These are phyloP conservation scores for Odocoileus hemionus DNA, from an alignment of 2,113 vertebrate species.

Conservation along the genomic window DNA sequence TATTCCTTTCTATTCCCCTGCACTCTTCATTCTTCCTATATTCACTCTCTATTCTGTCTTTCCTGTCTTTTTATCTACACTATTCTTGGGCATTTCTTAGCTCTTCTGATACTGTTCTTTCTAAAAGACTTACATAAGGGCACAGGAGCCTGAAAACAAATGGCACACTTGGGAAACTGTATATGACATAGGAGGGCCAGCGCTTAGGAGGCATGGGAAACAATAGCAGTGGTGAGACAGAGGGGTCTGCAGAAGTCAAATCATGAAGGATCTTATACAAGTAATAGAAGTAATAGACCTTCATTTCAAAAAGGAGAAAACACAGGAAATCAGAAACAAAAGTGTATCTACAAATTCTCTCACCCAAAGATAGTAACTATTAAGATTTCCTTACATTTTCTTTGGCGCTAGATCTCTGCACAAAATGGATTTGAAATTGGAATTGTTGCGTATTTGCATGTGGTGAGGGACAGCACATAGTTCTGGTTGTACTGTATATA, in stretches of 20 bases:
- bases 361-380: background rate
- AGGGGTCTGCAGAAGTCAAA: background rate
- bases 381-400: background rate
- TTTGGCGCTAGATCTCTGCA: background rate
- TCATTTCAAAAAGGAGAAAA: slow-evolving; percentile 7
- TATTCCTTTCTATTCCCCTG: background rate
- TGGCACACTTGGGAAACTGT: background rate
- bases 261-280: background rate
- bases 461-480: background rate
- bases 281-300: background rate
- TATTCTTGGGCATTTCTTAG: background rate
- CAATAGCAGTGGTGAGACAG: background rate
- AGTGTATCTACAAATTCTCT: background rate
- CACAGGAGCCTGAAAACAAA: background rate
- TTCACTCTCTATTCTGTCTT: background rate
- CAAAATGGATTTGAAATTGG: background rate
- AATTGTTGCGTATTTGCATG: background rate
- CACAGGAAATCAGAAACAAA: background rate
- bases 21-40: background rate
- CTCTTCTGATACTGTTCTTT: slow-evolving; percentile 15
- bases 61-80: background rate
- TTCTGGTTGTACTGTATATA: background rate
- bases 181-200: background rate
- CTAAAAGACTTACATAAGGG: background rate
- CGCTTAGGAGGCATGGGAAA: background rate